Conservation (phyloP, 2,797 vertebrate genomes). For the Peromyscus eremicus region DNA sequence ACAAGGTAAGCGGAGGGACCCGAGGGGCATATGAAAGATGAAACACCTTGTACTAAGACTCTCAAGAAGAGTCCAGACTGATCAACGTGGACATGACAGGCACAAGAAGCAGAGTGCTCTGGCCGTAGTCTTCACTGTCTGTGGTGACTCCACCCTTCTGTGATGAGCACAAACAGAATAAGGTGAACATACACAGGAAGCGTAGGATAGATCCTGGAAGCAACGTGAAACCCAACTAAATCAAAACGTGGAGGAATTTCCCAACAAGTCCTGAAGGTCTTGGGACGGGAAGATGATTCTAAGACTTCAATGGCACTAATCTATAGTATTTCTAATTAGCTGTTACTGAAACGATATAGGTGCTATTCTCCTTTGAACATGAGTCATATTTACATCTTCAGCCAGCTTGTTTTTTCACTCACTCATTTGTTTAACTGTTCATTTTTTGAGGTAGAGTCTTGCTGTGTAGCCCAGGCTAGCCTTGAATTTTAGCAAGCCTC, state of each 20-base stretch:
- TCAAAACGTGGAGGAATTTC: conserved; percentile 2
- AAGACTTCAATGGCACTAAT: not conserved
- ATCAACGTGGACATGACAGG: not conserved
- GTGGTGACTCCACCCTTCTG: not conserved
- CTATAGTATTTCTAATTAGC: not conserved
- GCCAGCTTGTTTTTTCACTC: not conserved
- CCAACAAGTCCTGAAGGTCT: not conserved
- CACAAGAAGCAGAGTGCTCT: not conserved
- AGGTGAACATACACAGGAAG: not conserved
- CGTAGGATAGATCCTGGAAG: not conserved
- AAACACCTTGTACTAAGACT: not conserved
- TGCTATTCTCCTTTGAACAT: not conserved
- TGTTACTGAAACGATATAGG: conserved; percentile 53
- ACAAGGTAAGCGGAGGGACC: not conserved
- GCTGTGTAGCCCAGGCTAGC: not conserved
- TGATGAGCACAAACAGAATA: not conserved
- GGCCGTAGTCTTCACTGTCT: not conserved
- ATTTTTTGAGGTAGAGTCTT: not conserved
- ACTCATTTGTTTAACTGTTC: not conserved
- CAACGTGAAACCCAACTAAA: conserved; percentile 48
- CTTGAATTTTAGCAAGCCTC: not conserved
- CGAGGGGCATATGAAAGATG: not conserved
- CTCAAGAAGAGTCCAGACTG: not conserved
- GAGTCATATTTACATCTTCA: conserved; percentile 23
- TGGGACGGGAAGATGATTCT: not conserved